A percentile compares a stretch with the other conserved stretches of the same genome.
Evolutionary conservation across 2,113 vertebrate genomes (phyloP).

Genomic region (Dasyurus viverrinus): DNA sequence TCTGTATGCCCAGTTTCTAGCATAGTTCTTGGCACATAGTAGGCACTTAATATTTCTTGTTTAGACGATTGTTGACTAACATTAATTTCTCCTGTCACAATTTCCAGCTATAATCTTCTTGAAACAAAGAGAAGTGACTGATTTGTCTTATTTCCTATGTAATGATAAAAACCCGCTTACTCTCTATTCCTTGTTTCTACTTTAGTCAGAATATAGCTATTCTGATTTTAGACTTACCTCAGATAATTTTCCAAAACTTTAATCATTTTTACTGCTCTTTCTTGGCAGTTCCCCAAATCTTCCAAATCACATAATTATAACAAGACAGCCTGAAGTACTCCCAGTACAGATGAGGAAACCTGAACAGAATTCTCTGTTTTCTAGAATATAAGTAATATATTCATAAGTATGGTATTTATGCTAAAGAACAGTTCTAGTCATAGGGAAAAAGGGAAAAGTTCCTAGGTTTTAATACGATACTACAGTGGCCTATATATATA

Average conservation of each 20-base stretch:
- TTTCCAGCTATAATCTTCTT: not conserved
- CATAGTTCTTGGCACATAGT: not conserved
- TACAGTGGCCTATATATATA: not conserved
- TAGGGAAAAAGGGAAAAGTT: not conserved
- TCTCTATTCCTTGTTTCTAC: not conserved
- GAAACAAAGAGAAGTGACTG: not conserved
- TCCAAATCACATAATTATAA: not conserved
- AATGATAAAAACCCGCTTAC: not conserved
- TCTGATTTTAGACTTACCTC: not conserved
- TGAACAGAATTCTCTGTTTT: constrained; percentile 6
- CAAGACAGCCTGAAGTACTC: not conserved
- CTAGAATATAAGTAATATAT: constrained; percentile 7
- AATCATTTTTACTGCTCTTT: constrained; percentile 17
- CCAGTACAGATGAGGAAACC: not conserved
- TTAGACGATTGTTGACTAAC: not conserved
- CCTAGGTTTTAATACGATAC: not conserved
- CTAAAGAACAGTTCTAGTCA: constrained; percentile 8
- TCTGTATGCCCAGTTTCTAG: not conserved
- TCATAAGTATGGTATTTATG: not conserved
- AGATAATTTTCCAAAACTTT: constrained; percentile 16
- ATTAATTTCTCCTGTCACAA: not conserved
- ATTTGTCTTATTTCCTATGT: not conserved
- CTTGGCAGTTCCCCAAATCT: not conserved
- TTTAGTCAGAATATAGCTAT: not conserved
- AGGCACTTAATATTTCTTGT: not conserved